phyloP scores from a whole-genome alignment of 1,140 invertebrate genomes.

The Mylabris phalerata region DNA sequence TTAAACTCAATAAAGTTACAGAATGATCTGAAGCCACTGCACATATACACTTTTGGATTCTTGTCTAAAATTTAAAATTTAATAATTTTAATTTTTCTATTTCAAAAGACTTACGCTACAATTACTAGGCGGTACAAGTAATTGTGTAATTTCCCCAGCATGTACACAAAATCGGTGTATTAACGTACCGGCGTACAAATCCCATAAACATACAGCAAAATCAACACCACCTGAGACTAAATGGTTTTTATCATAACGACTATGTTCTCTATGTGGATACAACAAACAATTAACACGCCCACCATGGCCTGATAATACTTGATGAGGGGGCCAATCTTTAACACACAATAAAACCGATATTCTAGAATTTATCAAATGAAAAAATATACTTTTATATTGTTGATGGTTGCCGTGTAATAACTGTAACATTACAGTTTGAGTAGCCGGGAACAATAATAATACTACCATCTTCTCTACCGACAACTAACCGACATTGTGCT shows the following conservation, averaged over 20 bases:
- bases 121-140: constrained; percentile 85
- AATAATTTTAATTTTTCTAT: neutral
- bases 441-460: constrained; percentile 97
- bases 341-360: neutral
- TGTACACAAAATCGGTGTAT: constrained; percentile 96
- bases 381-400: constrained; percentile 65
- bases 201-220: constrained; percentile 97
- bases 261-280: constrained; percentile 88
- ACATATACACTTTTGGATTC: constrained; percentile 92
- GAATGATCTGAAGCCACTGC: constrained; percentile 97
- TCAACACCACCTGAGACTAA: constrained; percentile 94
- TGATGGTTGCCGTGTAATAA: constrained; percentile 86
- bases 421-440: constrained; percentile 91
- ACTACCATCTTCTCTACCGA: constrained; percentile 91
- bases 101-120: constrained; percentile 65
- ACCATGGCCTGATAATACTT: constrained; percentile 82
- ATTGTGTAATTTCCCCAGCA: constrained; percentile 84
- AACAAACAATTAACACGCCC: constrained; percentile 92
- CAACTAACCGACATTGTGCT: constrained; percentile 85
- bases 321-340: constrained; percentile 83
- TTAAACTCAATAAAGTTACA: constrained; percentile 85
- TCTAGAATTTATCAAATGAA: neutral
- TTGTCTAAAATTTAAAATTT: constrained; percentile 51
- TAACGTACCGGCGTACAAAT: constrained; percentile 82
- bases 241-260: constrained; percentile 87